These are phyloP conservation scores for Falcaria lacertinaria DNA, from an alignment of 2,888 invertebrate genomes.

Conservation along the genomic window DNA sequence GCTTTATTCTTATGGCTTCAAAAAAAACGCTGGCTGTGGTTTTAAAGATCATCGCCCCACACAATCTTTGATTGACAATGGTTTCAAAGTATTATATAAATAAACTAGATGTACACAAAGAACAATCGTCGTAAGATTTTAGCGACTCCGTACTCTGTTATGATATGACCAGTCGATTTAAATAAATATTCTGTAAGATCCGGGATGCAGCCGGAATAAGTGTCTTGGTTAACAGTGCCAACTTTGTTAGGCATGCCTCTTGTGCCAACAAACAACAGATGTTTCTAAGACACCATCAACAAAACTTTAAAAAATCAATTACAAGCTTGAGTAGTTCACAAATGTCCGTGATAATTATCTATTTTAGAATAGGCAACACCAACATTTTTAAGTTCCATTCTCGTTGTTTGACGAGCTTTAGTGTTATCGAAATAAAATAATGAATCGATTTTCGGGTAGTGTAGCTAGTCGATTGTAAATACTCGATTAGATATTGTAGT, in stretches of 20 bases:
- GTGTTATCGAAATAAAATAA: no score
- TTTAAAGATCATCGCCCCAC: constrained; percentile 41
- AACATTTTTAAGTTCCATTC: no score
- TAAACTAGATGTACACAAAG: not conserved
- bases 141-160: constrained; percentile 51
- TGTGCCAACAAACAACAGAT: constrained; percentile 14
- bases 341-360: no score
- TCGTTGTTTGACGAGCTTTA: no score
- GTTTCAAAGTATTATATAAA: constrained; percentile 18
- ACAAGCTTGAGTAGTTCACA: no score
- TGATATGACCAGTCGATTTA: constrained; percentile 51
- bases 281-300: no score
- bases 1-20: constrained; percentile 24
- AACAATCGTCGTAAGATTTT: constrained; percentile 9
- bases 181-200: constrained; percentile 51
- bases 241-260: constrained; percentile 40
- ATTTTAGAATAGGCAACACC: no score
- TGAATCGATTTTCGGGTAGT: no score
- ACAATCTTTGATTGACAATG: constrained; percentile 41
- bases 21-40: constrained; percentile 34
- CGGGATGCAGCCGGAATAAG: constrained; percentile 27
- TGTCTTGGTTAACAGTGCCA: constrained; percentile 34
- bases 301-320: no score
- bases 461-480: no score
- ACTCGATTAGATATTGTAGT: no score